phyloP scores from a whole-genome alignment of 2,888 invertebrate species.

The Rugalucina vietnamica region DNA sequence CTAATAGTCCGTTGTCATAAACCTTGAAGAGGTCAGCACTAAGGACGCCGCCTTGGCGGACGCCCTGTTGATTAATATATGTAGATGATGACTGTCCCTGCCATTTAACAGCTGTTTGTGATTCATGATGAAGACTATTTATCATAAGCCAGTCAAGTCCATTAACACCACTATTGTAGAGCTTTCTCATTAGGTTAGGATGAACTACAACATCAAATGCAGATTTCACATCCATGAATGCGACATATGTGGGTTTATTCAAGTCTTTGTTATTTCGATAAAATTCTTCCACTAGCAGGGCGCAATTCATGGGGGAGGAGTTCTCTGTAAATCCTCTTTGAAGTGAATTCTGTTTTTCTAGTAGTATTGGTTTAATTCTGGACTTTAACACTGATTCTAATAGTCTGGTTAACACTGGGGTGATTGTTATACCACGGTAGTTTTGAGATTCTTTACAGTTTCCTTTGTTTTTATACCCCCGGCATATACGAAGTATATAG shows the following conservation, averaged over 20 bases:
- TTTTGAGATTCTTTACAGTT: slow-evolving; percentile 2
- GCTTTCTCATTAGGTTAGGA: slow-evolving; percentile 7
- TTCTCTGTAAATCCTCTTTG: slow-evolving; percentile 13
- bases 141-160: not conserved
- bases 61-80: slow-evolving; percentile 15
- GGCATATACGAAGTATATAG: too few relatives aligned
- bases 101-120: slow-evolving; percentile 12
- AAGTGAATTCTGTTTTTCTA: not conserved
- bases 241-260: too few relatives aligned
- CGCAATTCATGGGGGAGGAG: slow-evolving; percentile 15
- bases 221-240: slow-evolving; percentile 14
- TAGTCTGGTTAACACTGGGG: not conserved
- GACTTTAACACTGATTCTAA: not conserved
- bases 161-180: not conserved
- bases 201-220: slow-evolving; percentile 14
- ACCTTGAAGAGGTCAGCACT: not conserved
- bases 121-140: slow-evolving; percentile 8
- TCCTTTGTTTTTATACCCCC: too few relatives aligned
- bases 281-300: not conserved
- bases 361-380: not conserved
- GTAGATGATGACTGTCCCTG: not conserved
- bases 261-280: not conserved
- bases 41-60: slow-evolving; percentile 20
- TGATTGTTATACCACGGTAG: slow-evolving; percentile 2
- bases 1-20: not conserved